Conservation (phyloP, 2,113 vertebrate genomes). For the Chionomys nivalis region DNA sequence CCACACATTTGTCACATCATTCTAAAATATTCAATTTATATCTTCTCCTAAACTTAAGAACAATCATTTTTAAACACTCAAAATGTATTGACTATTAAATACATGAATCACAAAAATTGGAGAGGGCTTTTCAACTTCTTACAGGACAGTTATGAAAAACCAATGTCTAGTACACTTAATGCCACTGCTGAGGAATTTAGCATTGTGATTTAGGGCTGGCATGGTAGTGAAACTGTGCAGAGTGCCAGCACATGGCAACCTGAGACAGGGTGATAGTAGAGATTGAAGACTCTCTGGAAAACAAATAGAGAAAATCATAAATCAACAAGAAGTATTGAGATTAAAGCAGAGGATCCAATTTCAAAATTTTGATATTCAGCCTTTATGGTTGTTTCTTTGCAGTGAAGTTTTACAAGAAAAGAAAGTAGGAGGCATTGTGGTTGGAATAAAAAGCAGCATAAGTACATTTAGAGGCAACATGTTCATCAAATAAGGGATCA, state of each 20-base stretch:
- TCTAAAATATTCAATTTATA: not conserved
- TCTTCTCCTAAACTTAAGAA: not conserved
- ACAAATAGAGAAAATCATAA: not conserved
- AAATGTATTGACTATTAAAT: not conserved
- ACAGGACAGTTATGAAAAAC: not conserved
- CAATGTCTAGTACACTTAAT: not conserved
- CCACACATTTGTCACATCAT: not conserved
- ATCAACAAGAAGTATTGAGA: no score
- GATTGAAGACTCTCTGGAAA: no score
- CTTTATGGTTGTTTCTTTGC: not conserved
- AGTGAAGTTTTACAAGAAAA: not conserved
- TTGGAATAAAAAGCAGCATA: not conserved
- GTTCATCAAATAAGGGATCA: not conserved
- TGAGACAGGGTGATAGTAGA: not conserved
- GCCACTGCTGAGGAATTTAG: not conserved
- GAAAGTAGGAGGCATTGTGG: not conserved
- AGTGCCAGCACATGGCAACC: no score
- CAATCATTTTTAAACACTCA: not conserved
- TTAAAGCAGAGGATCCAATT: not conserved
- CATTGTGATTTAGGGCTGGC: not conserved
- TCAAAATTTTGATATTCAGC: not conserved
- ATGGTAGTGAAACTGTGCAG: no score
- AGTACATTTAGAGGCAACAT: not conserved
- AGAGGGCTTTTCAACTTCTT: not conserved
- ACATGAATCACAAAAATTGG: not conserved